Base-by-base conservation (phyloP, 2,113 vertebrate genomes). In the Petaurus breviceps region DNA sequence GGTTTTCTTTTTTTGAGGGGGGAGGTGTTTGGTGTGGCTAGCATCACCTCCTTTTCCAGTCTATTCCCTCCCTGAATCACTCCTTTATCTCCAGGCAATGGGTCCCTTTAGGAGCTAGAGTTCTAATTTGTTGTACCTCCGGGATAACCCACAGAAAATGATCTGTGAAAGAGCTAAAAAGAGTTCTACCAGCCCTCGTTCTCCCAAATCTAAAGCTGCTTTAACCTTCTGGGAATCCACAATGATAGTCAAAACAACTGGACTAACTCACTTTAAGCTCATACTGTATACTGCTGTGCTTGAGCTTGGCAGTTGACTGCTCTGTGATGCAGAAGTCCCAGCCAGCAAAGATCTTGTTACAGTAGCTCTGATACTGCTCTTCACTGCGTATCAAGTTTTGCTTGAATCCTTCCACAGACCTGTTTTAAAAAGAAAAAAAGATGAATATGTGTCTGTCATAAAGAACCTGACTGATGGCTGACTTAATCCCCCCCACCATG, bases 261-360 rank as follows among this genome's bases (percentile, higher is more conserved):
- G 47, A 49, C 47, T 49, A 49, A 97, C 98, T 98, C 92, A 99
- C 99, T 98, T 98, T 98, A 43, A 99, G 99, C 98, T 99, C 99
- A 0, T 99, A 99, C 0, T 98, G 99, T 93, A 99, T 98, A 96
- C 99, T 99, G 98, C 98, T 99, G 25, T 99, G 99, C 97, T 99
- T 99, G 47, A 99, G 97, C 49, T 10, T 95, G 0, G 99, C 98
- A 22, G 99, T 99, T 1, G 97, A 98, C 54, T 98, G 98, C 91
- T 99, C 99, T 93, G 99, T 99, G 97, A 99, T 99, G 96, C 99
- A 99, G 98, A 99, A 99, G 96, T 99, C 99, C 99, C 99, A 99
- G 97, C 99, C 99, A 0, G 99, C 99, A 96, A 99, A 99, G 92
- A 99, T 98, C 98, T 99, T 99, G 97, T 99, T 99, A 98, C 99